Evolutionary conservation across 2,797 vertebrate species (phyloP).

Genomic region (Pangasius macronema): DNA sequence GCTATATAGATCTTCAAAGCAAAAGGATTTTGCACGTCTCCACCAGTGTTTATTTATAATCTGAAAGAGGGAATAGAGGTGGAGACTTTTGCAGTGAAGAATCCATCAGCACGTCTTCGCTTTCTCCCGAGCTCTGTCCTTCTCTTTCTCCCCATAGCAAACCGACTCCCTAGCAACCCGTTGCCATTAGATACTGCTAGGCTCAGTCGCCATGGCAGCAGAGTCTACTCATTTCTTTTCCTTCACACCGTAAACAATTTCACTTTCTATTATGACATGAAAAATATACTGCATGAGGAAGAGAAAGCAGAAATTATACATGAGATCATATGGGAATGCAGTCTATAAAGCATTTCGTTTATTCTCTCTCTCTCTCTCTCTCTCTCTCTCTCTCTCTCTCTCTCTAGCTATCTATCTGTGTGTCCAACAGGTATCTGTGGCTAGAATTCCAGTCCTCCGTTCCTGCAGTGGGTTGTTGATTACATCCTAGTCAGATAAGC

Average conservation of each 20-base stretch:
- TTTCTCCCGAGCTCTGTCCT: constrained; percentile 48
- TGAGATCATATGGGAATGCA: constrained; percentile 36
- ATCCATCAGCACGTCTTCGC: constrained; percentile 25
- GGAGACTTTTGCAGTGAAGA: constrained; percentile 32
- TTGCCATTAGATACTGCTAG: constrained; percentile 78
- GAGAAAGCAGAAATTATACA: constrained; percentile 41
- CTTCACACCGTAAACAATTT: constrained; percentile 53
- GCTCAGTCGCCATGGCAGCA: constrained; percentile 79
- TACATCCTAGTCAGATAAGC: constrained; percentile 3
- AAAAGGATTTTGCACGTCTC: background rate
- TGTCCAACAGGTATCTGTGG: constrained; percentile 63
- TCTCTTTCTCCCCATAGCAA: constrained; percentile 56
- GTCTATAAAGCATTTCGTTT: constrained; percentile 13
- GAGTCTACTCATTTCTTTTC: constrained; percentile 73
- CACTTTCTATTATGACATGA: constrained; percentile 56
- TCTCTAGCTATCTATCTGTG: background rate
- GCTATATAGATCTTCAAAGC: background rate
- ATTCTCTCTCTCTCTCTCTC: background rate
- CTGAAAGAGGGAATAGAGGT: background rate
- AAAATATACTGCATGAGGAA: constrained; percentile 43
- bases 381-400: background rate
- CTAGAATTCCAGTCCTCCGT: constrained; percentile 58
- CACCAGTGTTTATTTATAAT: background rate
- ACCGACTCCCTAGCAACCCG: constrained; percentile 70
- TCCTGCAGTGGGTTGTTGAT: constrained; percentile 26